A percentile compares a stretch with the other conserved stretches of the same genome.
phyloP scores from a whole-genome alignment of 2,113 vertebrate genomes.

The Archilochus colubris region DNA sequence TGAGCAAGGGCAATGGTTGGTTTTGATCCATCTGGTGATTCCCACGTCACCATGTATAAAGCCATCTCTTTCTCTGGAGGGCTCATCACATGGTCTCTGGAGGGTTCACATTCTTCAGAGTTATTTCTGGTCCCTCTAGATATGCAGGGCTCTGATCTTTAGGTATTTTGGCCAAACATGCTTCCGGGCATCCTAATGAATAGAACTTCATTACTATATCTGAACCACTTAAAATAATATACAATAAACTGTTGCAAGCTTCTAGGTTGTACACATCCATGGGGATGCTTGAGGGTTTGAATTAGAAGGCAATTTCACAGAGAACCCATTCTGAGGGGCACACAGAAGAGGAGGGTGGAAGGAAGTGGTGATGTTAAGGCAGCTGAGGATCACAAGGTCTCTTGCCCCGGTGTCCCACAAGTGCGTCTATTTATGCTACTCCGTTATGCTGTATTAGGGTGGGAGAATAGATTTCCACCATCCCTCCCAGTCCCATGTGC shows the following conservation, averaged over 20 bases:
- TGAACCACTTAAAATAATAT: neutral
- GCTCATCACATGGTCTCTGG: neutral
- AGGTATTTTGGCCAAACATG: neutral
- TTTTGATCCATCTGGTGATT: neutral
- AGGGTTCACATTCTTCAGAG: neutral
- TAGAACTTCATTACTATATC: neutral
- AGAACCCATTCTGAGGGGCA: neutral
- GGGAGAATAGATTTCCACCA: neutral
- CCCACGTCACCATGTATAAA: neutral
- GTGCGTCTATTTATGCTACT: neutral
- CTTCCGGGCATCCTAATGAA: constrained; percentile 22
- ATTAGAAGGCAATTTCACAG: neutral
- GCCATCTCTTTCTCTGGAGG: neutral
- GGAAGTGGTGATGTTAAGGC: constrained; percentile 6
- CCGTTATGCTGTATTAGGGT: accelerated
- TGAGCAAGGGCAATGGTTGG: neutral
- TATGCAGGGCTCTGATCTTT: neutral
- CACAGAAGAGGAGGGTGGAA: neutral
- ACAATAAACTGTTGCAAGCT: neutral
- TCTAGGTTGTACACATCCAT: accelerated
- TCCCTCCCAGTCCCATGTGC: neutral
- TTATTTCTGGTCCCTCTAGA: constrained; percentile 21
- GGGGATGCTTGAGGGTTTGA: neutral
- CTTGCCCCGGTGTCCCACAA: neutral
- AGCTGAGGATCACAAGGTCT: constrained; percentile 5